phyloP scores from a whole-genome alignment of 1,140 invertebrate species.

The Artemia franciscana region DNA sequence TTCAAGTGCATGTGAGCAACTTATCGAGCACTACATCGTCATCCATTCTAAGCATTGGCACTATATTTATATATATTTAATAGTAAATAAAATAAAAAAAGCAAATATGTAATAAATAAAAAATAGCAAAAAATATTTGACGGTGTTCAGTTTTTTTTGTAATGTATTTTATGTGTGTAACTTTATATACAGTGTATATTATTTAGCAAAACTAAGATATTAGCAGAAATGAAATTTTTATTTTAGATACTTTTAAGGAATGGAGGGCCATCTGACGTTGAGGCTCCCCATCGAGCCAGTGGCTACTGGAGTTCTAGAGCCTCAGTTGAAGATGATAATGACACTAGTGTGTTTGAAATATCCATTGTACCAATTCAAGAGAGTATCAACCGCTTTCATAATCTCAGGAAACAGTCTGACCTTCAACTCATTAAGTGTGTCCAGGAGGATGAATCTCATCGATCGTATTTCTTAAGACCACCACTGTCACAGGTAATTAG shows the following conservation, averaged over 20 bases:
- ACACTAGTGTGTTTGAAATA: background rate
- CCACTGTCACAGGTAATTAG: slow-evolving; percentile 32
- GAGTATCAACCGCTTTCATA: slow-evolving; percentile 35
- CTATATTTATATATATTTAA: too few relatives aligned
- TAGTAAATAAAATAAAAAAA: too few relatives aligned
- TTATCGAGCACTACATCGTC: too few relatives aligned
- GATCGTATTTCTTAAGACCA: slow-evolving; percentile 68
- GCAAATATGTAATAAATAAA: too few relatives aligned
- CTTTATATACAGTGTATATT: too few relatives aligned
- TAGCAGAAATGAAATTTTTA: too few relatives aligned
- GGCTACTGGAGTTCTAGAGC: slow-evolving; percentile 10
- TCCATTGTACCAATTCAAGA: slow-evolving; percentile 13
- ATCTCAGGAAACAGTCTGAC: slow-evolving; percentile 61
- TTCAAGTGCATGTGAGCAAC: too few relatives aligned
- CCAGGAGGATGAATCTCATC: slow-evolving; percentile 46
- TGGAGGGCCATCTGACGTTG: background rate
- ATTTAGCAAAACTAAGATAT: too few relatives aligned
- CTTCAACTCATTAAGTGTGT: slow-evolving; percentile 46
- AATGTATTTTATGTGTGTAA: too few relatives aligned
- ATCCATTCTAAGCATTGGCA: too few relatives aligned
- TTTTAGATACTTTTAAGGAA: background rate
- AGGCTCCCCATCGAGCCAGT: slow-evolving; percentile 4
- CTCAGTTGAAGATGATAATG: background rate
- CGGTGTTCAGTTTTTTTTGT: too few relatives aligned
- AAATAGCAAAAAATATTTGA: too few relatives aligned